Evolutionary conservation across 2,797 vertebrate species (phyloP), one percentile per base, ranked within the genome.

Genomic region (Ispidina picta): DNA sequence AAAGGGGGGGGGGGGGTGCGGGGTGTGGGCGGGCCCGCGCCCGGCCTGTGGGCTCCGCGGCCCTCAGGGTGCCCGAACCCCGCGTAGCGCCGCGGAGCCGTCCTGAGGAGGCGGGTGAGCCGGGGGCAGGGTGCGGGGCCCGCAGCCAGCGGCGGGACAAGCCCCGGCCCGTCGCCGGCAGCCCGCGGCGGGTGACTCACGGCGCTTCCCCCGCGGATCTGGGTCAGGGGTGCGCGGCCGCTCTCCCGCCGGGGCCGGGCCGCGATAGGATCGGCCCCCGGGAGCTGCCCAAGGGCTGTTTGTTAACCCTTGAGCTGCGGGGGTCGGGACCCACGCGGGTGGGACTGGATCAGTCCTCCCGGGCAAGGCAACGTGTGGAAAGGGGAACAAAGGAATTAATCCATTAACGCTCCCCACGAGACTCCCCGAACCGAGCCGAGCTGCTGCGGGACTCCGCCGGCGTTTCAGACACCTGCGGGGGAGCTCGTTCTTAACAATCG

Each of bases 321-420:
- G 52, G 29, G 41, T 23, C 7, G 33, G 6, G 23, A 56, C 2
- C 2, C 0, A 19, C 39, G 17, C 46, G 17, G 33, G 48, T 6
- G 55, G 46, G 52, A 3, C 33, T 9, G 10, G 3, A 23, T 10
- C 15, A 5, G 12, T 6, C 25, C 25, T 10, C 15, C 64, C 33
- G 46, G 23, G 8, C 43, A 12, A 13, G 63, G 23, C 44, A 8
- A 48, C 7, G 49, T 8, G 0, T 1, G 2, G 66, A 8, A 41
- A 11, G 3, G 15, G 72, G 63, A 51, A 56, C 37, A 52, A 68
- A 73, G 60, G n/a, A 22, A 39, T 65, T 51, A 12, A 55, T 44
- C 8, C 26, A 39, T 44, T 18, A 20, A 55, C 35, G 59, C 43
- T 12, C 6, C 31, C 64, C 35, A 0, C 2, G 29, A 29, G 52